These are phyloP conservation scores for Euura saliciscinereae DNA, from an alignment of 1,140 invertebrate genomes.

Conservation along the genomic window DNA sequence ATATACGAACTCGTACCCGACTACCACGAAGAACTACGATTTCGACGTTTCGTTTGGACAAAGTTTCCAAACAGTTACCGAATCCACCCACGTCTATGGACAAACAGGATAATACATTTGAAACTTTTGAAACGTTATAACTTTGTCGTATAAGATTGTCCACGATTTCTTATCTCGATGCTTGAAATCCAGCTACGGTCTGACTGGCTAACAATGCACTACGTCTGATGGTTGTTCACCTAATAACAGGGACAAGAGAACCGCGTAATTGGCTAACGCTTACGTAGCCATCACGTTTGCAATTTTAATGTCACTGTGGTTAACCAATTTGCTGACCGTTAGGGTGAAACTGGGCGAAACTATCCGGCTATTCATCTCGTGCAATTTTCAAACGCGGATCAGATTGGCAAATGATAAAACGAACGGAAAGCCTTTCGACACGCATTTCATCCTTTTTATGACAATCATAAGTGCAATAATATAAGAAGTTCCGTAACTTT, in stretches of 20 bases:
- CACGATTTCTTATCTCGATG: too few relatives aligned
- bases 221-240: conserved; percentile 20
- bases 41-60: too few relatives aligned
- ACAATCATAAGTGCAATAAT: too few relatives aligned
- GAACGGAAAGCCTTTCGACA: neutral
- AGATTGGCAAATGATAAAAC: neutral
- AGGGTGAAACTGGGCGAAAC: conserved; percentile 29
- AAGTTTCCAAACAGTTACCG: too few relatives aligned
- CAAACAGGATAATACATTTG: too few relatives aligned
- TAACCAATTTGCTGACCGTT: conserved; percentile 55
- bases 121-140: too few relatives aligned
- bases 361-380: neutral
- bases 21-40: too few relatives aligned
- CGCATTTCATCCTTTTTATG: neutral
- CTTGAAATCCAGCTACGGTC: too few relatives aligned
- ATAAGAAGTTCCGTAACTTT: neutral
- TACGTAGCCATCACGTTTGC: conserved; percentile 32
- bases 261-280: conserved; percentile 47
- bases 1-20: neutral
- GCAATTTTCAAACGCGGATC: neutral
- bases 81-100: too few relatives aligned
- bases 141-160: too few relatives aligned
- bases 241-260: conserved; percentile 37
- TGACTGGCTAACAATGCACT: too few relatives aligned
- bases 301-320: conserved; percentile 51